Conservation (phyloP, 2,797 vertebrate genomes). For the Sebastes hopkinsi region DNA sequence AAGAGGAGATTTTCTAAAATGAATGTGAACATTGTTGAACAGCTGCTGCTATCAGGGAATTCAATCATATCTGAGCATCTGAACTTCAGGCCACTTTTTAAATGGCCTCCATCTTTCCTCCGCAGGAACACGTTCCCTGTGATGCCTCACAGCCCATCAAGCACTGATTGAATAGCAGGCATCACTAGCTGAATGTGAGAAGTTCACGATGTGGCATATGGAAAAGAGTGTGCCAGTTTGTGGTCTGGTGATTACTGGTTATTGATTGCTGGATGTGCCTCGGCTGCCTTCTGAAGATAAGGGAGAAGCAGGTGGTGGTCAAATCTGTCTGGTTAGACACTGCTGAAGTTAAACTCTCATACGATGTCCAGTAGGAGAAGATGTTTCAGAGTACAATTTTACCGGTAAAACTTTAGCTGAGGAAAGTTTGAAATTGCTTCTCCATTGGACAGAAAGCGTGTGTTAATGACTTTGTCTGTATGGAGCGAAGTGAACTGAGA, state of each 20-base stretch:
- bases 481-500: background rate
- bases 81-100: slow-evolving; percentile 10
- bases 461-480: background rate
- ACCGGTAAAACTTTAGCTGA: background rate
- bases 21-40: background rate
- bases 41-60: background rate
- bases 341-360: background rate
- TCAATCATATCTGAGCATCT: slow-evolving; percentile 6
- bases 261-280: slow-evolving; percentile 13
- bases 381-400: background rate
- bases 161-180: slow-evolving; percentile 3
- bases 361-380: background rate
- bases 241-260: background rate
- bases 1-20: background rate
- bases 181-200: background rate
- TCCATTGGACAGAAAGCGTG: background rate
- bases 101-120: slow-evolving; percentile 5
- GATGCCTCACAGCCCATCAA: slow-evolving; percentile 22
- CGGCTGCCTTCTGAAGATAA: slow-evolving; percentile 13
- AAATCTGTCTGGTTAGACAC: background rate
- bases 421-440: background rate
- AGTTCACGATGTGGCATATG: background rate
- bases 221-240: slow-evolving; percentile 8
- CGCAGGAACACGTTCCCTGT: background rate
- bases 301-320: background rate